Percentiles rank a stretch among this genome's conserved stretches.
phyloP scores from a whole-genome alignment of 2,113 vertebrate species.

The Oostethus manadensis region DNA sequence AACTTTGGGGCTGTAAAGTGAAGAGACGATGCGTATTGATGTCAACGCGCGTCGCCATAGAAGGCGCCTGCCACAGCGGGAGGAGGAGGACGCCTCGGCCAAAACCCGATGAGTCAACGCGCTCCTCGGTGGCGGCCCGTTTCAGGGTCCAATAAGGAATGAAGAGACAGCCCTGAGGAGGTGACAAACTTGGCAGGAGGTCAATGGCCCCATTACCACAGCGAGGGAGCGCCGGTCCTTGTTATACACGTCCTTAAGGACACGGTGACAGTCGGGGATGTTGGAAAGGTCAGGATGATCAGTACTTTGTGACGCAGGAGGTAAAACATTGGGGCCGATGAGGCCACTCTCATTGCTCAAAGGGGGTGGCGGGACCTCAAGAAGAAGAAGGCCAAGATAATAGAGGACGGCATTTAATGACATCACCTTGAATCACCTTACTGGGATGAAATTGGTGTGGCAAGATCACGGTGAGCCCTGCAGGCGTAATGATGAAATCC shows the following conservation, averaged over 20 bases:
- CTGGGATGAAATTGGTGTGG: too few species aligned
- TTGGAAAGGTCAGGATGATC: background rate
- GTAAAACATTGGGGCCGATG: background rate
- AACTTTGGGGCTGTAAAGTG: background rate
- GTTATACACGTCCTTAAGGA: background rate
- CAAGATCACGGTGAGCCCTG: too few species aligned
- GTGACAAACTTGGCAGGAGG: constrained; percentile 6
- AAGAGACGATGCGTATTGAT: background rate
- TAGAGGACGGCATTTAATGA: too few species aligned
- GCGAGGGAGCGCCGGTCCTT: background rate
- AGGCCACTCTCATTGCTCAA: background rate
- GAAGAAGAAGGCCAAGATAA: too few species aligned
- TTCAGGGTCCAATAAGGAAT: constrained; percentile 1
- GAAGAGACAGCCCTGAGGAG: background rate
- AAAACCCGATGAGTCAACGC: background rate
- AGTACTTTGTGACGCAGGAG: background rate
- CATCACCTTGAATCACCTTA: too few species aligned
- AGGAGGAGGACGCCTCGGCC: background rate
- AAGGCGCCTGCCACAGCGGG: background rate
- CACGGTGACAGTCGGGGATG: background rate
- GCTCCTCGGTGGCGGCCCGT: background rate
- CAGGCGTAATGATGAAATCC: too few species aligned
- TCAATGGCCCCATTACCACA: background rate
- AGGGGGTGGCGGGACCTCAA: background rate
- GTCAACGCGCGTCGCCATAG: background rate